Percentiles rank a stretch among this genome's conserved stretches.
Conservation (phyloP, 2,888 invertebrate species). For the Meta bourneti region DNA sequence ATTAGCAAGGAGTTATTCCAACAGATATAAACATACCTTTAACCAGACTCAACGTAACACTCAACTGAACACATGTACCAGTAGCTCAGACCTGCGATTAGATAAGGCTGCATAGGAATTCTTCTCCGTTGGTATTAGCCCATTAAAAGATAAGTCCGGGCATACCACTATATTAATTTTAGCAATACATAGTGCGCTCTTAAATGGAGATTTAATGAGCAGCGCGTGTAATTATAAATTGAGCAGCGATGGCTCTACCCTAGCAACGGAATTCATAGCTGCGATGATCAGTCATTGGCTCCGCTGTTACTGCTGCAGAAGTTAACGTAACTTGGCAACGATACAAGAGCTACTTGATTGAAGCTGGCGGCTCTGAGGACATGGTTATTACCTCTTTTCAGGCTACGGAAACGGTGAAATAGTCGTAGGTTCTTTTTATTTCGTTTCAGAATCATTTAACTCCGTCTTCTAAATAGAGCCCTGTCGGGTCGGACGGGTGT, state of each 20-base stretch:
- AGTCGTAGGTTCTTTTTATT: not conserved
- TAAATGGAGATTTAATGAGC: conserved; percentile 53
- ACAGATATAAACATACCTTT: too few species aligned
- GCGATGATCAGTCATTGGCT: conserved; percentile 22
- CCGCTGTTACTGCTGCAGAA: conserved; percentile 20
- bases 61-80: too few species aligned
- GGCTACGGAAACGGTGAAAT: conserved; percentile 11
- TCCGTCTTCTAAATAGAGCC: not conserved
- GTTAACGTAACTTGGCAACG: conserved; percentile 60
- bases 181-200: conserved; percentile 15
- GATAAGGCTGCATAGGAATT: too few species aligned
- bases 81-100: too few species aligned
- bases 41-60: too few species aligned
- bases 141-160: not conserved
- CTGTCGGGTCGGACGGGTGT: not conserved
- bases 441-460: not conserved
- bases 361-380: conserved; percentile 23
- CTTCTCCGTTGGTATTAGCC: too few species aligned
- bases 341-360: conserved; percentile 43
- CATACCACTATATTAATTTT: conserved; percentile 22
- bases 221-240: conserved; percentile 37
- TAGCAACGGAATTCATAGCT: conserved; percentile 28
- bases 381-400: conserved; percentile 10
- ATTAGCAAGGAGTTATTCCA: too few species aligned
- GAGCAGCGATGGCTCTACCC: conserved; percentile 27